A percentile compares a stretch with the other conserved stretches of the same genome.
Evolutionary conservation across 1,140 invertebrate species (phyloP).

Genomic region (Megathymus violae): DNA sequence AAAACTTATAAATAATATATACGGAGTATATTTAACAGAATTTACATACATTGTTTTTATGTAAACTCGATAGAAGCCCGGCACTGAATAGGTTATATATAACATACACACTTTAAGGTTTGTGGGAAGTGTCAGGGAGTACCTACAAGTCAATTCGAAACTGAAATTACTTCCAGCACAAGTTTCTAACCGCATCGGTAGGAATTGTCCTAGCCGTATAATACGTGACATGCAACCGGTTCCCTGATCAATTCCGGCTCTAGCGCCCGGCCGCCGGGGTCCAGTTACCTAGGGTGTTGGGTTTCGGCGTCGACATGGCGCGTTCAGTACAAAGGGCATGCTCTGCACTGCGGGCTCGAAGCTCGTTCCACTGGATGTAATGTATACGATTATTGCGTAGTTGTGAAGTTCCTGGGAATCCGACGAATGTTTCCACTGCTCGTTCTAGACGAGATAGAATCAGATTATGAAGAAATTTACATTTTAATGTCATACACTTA

Average conservation of each 20-base stretch:
- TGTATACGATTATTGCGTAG: slow-evolving; percentile 52
- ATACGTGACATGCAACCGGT: slow-evolving; percentile 38
- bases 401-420: slow-evolving; percentile 31
- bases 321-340: slow-evolving; percentile 63
- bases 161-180: not conserved
- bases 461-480: not conserved
- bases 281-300: slow-evolving; percentile 63
- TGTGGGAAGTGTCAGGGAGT: no score
- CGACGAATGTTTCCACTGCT: not conserved
- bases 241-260: slow-evolving; percentile 61
- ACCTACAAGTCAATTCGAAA: not conserved
- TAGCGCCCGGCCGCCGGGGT: slow-evolving; percentile 43
- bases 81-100: not conserved
- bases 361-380: slow-evolving; percentile 65
- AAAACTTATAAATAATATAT: no score
- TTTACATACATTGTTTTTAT: no score
- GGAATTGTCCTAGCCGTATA: slow-evolving; percentile 23
- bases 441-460: not conserved
- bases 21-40: no score
- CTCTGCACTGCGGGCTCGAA: slow-evolving; percentile 41
- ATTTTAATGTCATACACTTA: not conserved
- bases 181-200: slow-evolving; percentile 3
- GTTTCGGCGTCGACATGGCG: slow-evolving; percentile 57
- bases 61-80: not conserved
- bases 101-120: no score